Evolutionary conservation across 2,888 invertebrate genomes (phyloP).

Genomic region (Philopedon plagiatum): DNA sequence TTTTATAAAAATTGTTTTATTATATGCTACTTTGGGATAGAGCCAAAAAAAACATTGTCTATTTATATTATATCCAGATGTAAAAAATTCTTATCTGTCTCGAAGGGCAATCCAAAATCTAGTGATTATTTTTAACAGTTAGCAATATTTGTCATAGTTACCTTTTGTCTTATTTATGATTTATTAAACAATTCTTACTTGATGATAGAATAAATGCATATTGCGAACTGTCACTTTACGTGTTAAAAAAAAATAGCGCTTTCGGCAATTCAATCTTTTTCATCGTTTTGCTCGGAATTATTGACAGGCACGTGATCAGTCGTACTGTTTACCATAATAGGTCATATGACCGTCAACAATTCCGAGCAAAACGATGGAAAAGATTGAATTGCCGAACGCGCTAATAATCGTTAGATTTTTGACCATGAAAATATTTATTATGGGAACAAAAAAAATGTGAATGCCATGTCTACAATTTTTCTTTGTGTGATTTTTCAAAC

Average conservation of each 20-base stretch:
- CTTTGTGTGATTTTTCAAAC: conserved; percentile 20
- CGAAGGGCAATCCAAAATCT: conserved; percentile 27
- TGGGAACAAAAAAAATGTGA: conserved; percentile 52
- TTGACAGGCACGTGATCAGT: no score
- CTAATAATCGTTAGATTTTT: conserved; percentile 40
- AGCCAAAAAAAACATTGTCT: not conserved
- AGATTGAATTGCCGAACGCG: no score
- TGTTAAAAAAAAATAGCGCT: no score
- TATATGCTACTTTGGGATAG: conserved; percentile 18
- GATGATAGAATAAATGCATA: conserved; percentile 15
- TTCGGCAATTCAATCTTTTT: no score
- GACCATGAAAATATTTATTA: conserved; percentile 40
- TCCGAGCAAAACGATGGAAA: no score
- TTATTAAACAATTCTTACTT: conserved; percentile 20
- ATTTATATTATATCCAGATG: conserved; percentile 2
- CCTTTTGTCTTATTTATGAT: conserved; percentile 21
- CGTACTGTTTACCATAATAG: no score
- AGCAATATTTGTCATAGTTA: conserved; percentile 32
- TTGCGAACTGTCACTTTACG: conserved; percentile 23
- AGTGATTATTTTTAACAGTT: conserved; percentile 32
- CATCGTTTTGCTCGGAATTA: no score
- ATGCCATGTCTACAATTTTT: conserved; percentile 39
- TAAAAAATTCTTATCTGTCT: not conserved
- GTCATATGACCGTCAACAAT: no score
- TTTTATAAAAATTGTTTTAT: conserved; percentile 39